Base-by-base conservation (phyloP, 2,113 vertebrate genomes). In the Xiphorhynchus elegans region DNA sequence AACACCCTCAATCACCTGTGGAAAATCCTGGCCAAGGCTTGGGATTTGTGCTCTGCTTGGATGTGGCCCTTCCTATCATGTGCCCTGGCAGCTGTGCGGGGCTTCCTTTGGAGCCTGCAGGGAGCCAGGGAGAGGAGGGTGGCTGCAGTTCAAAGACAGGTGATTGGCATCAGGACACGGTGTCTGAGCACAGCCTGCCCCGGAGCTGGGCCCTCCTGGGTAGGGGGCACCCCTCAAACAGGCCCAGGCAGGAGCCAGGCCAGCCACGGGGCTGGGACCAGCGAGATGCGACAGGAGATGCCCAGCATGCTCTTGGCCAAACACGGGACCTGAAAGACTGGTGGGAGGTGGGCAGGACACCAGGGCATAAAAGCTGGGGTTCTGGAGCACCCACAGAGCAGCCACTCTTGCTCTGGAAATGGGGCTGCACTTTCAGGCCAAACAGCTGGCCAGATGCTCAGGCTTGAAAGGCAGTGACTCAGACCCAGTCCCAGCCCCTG, bases 161-260 rank as follows among this genome's bases (percentile, higher is more conserved):
- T 8, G 89, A 97, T 94, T 96, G 92, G 67, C 81, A 94, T 95
- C 78, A 69, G 92, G 81, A 84, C 69, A 11, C 63, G 52, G 68
- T 83, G 89, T 92, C 92, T 91, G 87, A 75, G 87, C 4, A 6
- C 89, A 47, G 60, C 92, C 75, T 46, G 70, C n/a, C 53, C 50
- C 5, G 35, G 5, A 90, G 56, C 21, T 11, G 7, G 91, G 82
- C 93, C 47, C 75, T 90, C 70, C 93, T 92, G n/a, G 47, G 44
- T 76, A 13, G 3, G 76, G 83, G 89, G 50, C 92, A 76, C 70
- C 8, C 47, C 26, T 23, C 67, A 47, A 21, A 75, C 74, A 17
- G 23, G 56, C 11, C 2, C 35, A n/a, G 67, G 42, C 50, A 8
- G 75, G 53, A 85, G 50, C 87, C 77, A 26, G 64, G n/a, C 56